Base-by-base conservation (phyloP, 2,888 invertebrate genomes). In the Strigamia transsilvanica region DNA sequence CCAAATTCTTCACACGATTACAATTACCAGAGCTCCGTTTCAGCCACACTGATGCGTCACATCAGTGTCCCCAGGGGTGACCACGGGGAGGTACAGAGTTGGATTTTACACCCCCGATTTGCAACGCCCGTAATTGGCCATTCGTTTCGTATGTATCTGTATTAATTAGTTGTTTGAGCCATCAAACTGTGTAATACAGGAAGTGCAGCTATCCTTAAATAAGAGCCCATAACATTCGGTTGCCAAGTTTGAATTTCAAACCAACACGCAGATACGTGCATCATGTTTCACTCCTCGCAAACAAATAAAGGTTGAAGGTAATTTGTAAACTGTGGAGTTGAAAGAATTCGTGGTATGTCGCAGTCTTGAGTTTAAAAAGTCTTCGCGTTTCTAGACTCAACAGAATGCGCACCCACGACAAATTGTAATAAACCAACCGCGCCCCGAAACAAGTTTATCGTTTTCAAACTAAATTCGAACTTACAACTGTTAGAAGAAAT, bases 1-100 rank as follows among this genome's bases (percentile, higher is more conserved):
- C 2, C n/a, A 6, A 6, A 51, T 51, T 46, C n/a, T 7, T 56
- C 56, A 18, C 18, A 13, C 12, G 46, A 46, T 56, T 18, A 56
- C 18, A 18, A 9, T 4, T 18, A 56, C 56, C 56, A 56, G 56
- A 18, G 56, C 56, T 56, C 56, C 21, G 2, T 56, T 46, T 56
- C n/a, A 56, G 56, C 56, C 21, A 56, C 38, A 56, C 56, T 56
- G 56, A n/a, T 56, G 56, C 2, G 18, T n/a, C 38, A 27, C 27
- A 38, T 13, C 56, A 56, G 56, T 56, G 15, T 18, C 18, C 56
- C 56, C 56, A 56, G 56, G 56, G 56, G 56, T 56, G 56, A 56
- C 56, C 56, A 56, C 56, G 56, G 56, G 56, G 56, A 56, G 56
- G 56, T 56, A 18, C 6, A 56, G 56, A 56, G 56, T 56, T 56